phyloP scores from a whole-genome alignment of 2,113 vertebrate genomes.

The Loxodonta africana region DNA sequence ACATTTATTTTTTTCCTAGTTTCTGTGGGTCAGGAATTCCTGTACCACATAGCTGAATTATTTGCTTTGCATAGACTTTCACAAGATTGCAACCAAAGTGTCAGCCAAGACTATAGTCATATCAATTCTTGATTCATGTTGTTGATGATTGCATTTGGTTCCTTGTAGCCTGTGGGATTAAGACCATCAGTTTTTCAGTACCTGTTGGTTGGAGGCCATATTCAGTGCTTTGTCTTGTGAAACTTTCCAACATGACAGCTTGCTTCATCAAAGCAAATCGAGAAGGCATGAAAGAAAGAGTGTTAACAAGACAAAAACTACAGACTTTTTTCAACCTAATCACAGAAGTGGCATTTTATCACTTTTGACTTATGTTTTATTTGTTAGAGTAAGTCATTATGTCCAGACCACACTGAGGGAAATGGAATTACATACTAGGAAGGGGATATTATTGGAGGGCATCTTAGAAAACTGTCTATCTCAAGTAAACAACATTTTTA shows the following conservation, averaged over 20 bases:
- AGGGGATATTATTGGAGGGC: neutral
- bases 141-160: neutral
- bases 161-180: neutral
- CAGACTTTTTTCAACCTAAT: neutral
- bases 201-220: neutral
- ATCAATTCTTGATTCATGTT: neutral
- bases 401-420: neutral
- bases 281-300: neutral
- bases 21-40: neutral
- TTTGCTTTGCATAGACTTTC: neutral
- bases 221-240: neutral
- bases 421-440: neutral
- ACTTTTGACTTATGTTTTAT: neutral
- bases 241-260: neutral
- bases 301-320: neutral
- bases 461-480: neutral
- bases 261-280: too few relatives aligned
- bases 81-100: neutral
- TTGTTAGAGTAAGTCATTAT: neutral
- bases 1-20: neutral
- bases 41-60: neutral
- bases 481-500: neutral
- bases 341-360: neutral
- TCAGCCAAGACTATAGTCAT: neutral
- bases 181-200: neutral